These are phyloP conservation scores for Cheilosia variabilis DNA, from an alignment of 2,888 invertebrate genomes.

Conservation along the genomic window DNA sequence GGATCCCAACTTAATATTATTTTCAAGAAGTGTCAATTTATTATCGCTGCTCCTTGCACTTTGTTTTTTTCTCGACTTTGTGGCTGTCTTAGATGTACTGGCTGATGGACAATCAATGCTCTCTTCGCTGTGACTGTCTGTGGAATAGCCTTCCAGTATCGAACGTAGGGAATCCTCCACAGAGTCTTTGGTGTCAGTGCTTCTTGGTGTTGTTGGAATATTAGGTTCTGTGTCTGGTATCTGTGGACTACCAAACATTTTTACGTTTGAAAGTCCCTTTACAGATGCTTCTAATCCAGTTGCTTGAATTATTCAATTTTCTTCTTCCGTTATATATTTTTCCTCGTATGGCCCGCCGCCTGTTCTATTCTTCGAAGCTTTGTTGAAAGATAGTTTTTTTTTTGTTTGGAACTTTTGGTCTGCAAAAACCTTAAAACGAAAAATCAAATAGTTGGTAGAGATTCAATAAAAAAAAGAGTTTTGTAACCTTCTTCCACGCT, in stretches of 20 bases:
- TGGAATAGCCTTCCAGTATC: background rate
- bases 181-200: background rate
- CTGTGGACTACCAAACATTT: background rate
- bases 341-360: background rate
- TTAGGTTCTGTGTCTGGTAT: background rate
- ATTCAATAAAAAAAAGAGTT: background rate
- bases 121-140: background rate
- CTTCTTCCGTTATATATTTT: background rate
- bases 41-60: too few species aligned
- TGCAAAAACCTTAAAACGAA: background rate
- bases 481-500: background rate
- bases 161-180: background rate
- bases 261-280: background rate
- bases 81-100: background rate
- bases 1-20: background rate
- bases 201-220: background rate
- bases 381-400: background rate
- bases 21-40: too few species aligned
- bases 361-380: background rate
- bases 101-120: background rate
- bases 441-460: background rate
- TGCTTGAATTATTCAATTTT: background rate
- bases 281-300: background rate
- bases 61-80: background rate
- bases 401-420: slow-evolving; percentile 1